Base-by-base conservation (phyloP, 1,140 invertebrate species). In the Lutraria rhynchaena region DNA sequence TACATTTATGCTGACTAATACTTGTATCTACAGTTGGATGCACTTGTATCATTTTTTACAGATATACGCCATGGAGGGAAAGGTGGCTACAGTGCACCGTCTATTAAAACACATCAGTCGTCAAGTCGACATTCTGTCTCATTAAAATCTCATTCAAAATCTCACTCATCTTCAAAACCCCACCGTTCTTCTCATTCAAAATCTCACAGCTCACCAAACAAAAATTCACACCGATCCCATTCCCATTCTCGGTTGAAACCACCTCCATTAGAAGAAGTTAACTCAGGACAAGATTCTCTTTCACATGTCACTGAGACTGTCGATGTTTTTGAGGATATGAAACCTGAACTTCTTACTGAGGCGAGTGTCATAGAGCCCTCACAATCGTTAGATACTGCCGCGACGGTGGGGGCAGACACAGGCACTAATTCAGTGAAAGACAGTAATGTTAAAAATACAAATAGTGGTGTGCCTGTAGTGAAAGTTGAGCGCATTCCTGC, bases 401-500 rank as follows among this genome's bases (percentile, higher is more conserved):
- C 71, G 81, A 87, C 81, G 67, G 73, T 85, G 78, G 83, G 85
- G 53, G 78, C 82, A 53, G 71, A 44, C 15, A 57, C 22, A 19
- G 49, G 31, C 37, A 83, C 58, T 71, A 65, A 76, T 7, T 41
- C 53, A 55, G 75, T 73, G 22, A 83, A 82, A 46, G 58, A 67
- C 58, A 67, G 82, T 55, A 81, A 60, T 61, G 51, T 27, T 74
- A 85, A 69, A 83, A 81, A 73, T 46, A 80, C 71, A 29, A 89
- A 88, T 63, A 88, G 88, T 74, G 85, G 89, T 33, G 86, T 90
- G 80, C 91, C 91, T 77, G 88, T 92, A 37, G 91, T 92, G n/a
- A 91, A 91, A 83, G 87, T 92, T 22, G 91, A 92, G 80, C 84
- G 90, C 46, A 92, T 92, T 85, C 86, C 88, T 24, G 83, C 82